These are phyloP conservation scores for Platycheirus rosarum DNA, from an alignment of 2,888 invertebrate genomes.

Conservation along the genomic window DNA sequence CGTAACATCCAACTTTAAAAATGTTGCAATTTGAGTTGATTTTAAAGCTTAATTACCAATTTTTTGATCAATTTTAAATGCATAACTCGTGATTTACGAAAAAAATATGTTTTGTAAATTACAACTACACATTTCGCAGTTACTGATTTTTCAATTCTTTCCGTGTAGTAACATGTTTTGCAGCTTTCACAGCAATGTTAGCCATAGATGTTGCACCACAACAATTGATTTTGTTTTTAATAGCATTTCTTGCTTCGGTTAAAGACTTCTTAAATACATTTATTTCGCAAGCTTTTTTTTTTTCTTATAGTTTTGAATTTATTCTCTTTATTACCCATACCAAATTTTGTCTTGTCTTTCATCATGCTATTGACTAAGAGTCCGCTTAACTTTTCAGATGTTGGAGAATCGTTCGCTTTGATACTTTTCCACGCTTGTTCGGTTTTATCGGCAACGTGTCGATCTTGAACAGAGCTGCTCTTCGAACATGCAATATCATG, in stretches of 20 bases:
- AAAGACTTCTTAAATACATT: background rate
- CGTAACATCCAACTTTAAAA: too few relatives aligned
- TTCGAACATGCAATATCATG: constrained; percentile 60
- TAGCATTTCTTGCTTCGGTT: background rate
- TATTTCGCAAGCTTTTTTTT: background rate
- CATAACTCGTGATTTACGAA: too few relatives aligned
- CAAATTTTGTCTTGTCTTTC: too few relatives aligned
- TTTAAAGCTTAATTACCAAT: too few relatives aligned
- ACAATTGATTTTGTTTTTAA: constrained; percentile 4
- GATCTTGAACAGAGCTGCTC: constrained; percentile 2
- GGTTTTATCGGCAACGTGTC: constrained; percentile 29
- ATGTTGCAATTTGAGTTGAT: too few relatives aligned
- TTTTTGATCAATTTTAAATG: too few relatives aligned
- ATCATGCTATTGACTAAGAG: too few relatives aligned
- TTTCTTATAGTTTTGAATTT: background rate
- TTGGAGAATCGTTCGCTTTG: background rate
- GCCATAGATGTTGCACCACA: constrained; percentile 49
- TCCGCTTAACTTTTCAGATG: too few relatives aligned
- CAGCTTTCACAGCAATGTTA: constrained; percentile 33
- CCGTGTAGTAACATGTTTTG: constrained; percentile 17
- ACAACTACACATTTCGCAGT: too few relatives aligned
- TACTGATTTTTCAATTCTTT: too few relatives aligned
- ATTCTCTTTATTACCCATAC: too few relatives aligned
- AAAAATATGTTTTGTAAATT: too few relatives aligned
- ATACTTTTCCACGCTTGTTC: constrained; percentile 44